Conservation (phyloP, 2,888 invertebrate species). For the Melipona beecheii region DNA sequence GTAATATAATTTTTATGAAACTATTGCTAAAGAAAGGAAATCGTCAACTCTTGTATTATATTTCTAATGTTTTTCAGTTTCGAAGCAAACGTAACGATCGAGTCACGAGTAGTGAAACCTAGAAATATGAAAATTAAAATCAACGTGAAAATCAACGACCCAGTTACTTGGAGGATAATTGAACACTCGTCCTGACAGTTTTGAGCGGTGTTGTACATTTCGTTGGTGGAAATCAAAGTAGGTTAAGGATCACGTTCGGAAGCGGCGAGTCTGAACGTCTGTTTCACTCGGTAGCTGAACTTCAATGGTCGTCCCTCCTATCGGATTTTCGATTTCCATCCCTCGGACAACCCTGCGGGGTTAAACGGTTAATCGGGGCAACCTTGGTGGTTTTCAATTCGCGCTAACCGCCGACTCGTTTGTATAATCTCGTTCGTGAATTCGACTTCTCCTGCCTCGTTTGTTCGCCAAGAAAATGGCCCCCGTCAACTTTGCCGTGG, state of each 20-base stretch:
- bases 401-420: conserved; percentile 15
- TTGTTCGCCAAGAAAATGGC: background rate
- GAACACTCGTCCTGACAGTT: too few relatives aligned
- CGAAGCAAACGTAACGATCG: too few relatives aligned
- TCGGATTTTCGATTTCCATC: conserved; percentile 51
- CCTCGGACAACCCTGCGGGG: background rate
- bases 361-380: conserved; percentile 9
- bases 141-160: too few relatives aligned
- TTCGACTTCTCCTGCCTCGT: background rate
- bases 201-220: too few relatives aligned
- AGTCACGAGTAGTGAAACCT: too few relatives aligned
- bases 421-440: conserved; percentile 10
- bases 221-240: conserved; percentile 29
- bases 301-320: conserved; percentile 39
- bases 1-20: too few relatives aligned
- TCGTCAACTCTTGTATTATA: too few relatives aligned
- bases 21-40: too few relatives aligned
- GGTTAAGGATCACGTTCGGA: conserved; percentile 53
- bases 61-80: too few relatives aligned
- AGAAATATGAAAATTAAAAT: too few relatives aligned
- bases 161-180: too few relatives aligned
- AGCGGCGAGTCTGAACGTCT: conserved; percentile 1
- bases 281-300: conserved; percentile 43
- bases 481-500: background rate
- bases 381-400: conserved; percentile 19